These are phyloP conservation scores for Apostichopus leukothele DNA, from an alignment of 53 echinoderm and acorn worm genomes.

Conservation along the genomic window DNA sequence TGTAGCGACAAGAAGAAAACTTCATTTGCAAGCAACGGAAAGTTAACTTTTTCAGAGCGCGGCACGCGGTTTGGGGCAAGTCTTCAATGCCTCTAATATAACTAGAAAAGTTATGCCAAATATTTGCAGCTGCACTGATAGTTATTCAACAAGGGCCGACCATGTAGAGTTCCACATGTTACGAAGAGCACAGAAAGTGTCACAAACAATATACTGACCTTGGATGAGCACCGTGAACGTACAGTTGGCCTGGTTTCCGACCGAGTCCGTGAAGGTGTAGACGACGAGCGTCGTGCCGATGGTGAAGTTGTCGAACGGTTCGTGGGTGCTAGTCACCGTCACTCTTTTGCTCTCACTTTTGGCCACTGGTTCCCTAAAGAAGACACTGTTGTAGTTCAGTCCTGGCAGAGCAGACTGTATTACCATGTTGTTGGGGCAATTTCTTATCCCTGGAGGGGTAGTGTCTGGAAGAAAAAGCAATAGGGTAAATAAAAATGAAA, in stretches of 20 bases:
- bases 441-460: slow-evolving; percentile 49
- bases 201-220: slow-evolving; percentile 39
- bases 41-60: too few species aligned
- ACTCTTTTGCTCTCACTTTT: slow-evolving; percentile 23
- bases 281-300: slow-evolving; percentile 55
- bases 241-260: slow-evolving; percentile 44
- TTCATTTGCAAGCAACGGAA: too few species aligned
- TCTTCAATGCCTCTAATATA: too few species aligned
- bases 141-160: too few species aligned
- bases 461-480: slow-evolving; percentile 33
- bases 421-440: slow-evolving; percentile 45
- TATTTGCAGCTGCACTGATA: too few species aligned
- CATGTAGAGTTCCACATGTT: too few species aligned
- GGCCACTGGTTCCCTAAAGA: slow-evolving; percentile 47
- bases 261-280: slow-evolving; percentile 46
- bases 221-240: slow-evolving; percentile 48
- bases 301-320: slow-evolving; percentile 39
- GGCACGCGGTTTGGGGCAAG: too few species aligned
- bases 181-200: too few species aligned
- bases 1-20: too few species aligned
- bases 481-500: background rate
- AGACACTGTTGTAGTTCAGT: slow-evolving; percentile 6
- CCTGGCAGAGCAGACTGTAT: background rate
- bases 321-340: slow-evolving; percentile 23
- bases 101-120: too few species aligned